Percentiles rank a stretch among this genome's conserved stretches.
Evolutionary conservation across 2,113 vertebrate species (phyloP).

Genomic region (Rutilus rutilus): DNA sequence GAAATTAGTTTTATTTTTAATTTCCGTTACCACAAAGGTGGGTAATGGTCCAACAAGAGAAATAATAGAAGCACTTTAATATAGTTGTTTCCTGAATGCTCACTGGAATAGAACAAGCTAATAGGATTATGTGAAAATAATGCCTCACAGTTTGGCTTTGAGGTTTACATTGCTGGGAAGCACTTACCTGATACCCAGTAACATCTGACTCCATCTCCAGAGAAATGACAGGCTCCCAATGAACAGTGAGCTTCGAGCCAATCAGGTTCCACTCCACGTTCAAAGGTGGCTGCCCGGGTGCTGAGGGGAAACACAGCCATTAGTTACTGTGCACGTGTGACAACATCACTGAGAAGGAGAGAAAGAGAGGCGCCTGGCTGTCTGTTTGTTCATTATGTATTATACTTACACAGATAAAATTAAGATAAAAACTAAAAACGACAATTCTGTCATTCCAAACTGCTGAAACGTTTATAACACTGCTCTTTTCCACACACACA

Average conservation of each 20-base stretch:
- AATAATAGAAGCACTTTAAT: conserved; percentile 35
- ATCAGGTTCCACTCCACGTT: conserved; percentile 92
- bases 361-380: conserved; percentile 4
- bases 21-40: conserved; percentile 6
- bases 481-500: too few relatives aligned
- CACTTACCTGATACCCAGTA: conserved; percentile 90
- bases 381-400: not conserved
- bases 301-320: conserved; percentile 67
- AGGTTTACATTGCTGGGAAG: conserved; percentile 37
- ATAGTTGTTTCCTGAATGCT: conserved; percentile 14
- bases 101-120: conserved; percentile 16
- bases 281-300: conserved; percentile 88
- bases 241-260: conserved; percentile 85
- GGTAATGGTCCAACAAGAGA: not conserved
- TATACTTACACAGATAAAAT: not conserved
- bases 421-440: not conserved
- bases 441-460: not conserved
- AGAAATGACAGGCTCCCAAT: conserved; percentile 91
- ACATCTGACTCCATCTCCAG: conserved; percentile 93
- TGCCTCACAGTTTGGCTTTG: not conserved
- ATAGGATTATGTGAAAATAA: conserved; percentile 38
- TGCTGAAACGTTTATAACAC: too few relatives aligned
- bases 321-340: not conserved
- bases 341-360: not conserved
- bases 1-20: conserved; percentile 38